Percentiles rank a stretch among this genome's conserved stretches.
phyloP scores from a whole-genome alignment of 2,888 invertebrate species.

The Falcaria lacertinaria region DNA sequence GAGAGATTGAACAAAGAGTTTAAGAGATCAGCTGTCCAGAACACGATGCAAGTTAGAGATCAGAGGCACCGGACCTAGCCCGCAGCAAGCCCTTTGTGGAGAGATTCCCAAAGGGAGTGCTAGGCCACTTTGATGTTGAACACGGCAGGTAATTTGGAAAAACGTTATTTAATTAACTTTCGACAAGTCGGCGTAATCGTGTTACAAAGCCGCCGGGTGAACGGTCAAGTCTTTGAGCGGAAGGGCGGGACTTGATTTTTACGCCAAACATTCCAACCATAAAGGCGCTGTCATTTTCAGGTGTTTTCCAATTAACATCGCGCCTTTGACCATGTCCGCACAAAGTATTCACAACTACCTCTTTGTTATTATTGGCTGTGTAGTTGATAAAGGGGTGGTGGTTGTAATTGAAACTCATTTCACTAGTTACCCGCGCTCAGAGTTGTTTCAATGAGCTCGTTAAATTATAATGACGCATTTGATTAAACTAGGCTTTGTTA shows the following conservation, averaged over 20 bases:
- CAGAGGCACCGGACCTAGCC: conserved; percentile 58
- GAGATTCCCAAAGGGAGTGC: conserved; percentile 58
- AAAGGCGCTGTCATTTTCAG: conserved; percentile 77
- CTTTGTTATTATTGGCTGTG: conserved; percentile 61
- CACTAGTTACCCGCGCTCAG: conserved; percentile 19
- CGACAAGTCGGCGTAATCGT: conserved; percentile 77
- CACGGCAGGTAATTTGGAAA: conserved; percentile 75
- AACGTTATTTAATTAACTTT: conserved; percentile 80
- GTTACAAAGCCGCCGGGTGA: conserved; percentile 73
- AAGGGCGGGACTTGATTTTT: conserved; percentile 68
- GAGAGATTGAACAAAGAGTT: conserved; percentile 43
- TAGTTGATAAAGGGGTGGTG: conserved; percentile 54
- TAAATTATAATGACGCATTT: neutral
- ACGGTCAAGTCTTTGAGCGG: conserved; percentile 72
- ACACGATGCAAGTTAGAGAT: conserved; percentile 45
- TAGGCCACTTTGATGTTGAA: conserved; percentile 66
- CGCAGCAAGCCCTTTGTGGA: conserved; percentile 67
- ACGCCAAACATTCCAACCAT: conserved; percentile 66
- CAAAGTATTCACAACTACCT: conserved; percentile 58
- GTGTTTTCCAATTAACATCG: conserved; percentile 77
- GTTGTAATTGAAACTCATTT: conserved; percentile 49
- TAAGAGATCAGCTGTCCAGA: conserved; percentile 58
- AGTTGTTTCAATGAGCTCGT: neutral
- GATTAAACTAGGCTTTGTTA: neutral
- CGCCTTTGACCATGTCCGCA: conserved; percentile 70